Evolutionary conservation across 1,140 invertebrate species (phyloP).

Genomic region (Mylabris phalerata): DNA sequence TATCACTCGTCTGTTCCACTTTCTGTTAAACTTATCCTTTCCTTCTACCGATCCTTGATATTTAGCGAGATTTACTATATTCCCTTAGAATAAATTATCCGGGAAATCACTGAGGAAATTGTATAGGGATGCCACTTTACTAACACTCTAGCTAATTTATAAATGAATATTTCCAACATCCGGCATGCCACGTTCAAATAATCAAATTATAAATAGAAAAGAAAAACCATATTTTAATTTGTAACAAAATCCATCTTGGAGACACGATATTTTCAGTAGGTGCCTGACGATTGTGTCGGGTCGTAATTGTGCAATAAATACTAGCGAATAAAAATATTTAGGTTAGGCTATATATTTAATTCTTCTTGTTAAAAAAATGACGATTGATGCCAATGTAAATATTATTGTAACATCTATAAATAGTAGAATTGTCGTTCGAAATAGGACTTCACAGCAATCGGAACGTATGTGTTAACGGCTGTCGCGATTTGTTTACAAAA

Average conservation of each 20-base stretch:
- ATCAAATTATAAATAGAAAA: conserved; percentile 23
- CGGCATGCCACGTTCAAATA: conserved; percentile 21
- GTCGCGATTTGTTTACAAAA: conserved; percentile 38
- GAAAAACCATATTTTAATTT: conserved; percentile 24
- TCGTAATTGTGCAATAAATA: conserved; percentile 16
- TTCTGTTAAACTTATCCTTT: conserved; percentile 38
- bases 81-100: conserved; percentile 34
- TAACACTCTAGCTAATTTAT: conserved; percentile 10
- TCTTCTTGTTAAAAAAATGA: conserved; percentile 25
- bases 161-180: conserved; percentile 16
- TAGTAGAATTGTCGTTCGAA: conserved; percentile 34
- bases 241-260: background rate
- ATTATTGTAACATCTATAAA: conserved; percentile 37
- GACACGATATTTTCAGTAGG: conserved; percentile 4
- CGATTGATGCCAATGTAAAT: conserved; percentile 33
- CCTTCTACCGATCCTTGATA: conserved; percentile 37
- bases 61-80: conserved; percentile 38
- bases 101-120: conserved; percentile 13
- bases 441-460: conserved; percentile 29
- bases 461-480: conserved; percentile 32
- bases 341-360: conserved; percentile 24
- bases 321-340: conserved; percentile 16
- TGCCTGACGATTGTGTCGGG: conserved; percentile 2
- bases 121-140: conserved; percentile 9
- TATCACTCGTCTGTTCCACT: conserved; percentile 40